Evolutionary conservation across 2,888 invertebrate species (phyloP), one percentile per base, ranked within the genome.

Genomic region (Luperina testacea): DNA sequence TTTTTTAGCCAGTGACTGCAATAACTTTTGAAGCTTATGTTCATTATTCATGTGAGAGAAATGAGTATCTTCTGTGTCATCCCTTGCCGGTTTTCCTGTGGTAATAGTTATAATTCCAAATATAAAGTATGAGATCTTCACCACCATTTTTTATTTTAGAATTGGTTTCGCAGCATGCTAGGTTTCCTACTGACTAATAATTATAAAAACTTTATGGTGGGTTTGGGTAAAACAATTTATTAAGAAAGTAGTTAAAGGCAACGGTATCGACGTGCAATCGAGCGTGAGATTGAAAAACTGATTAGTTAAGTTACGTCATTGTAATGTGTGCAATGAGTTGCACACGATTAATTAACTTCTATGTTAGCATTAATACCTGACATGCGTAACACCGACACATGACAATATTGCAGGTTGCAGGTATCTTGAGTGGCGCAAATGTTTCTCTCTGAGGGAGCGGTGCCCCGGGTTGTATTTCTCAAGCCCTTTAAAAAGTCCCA

Each of bases 261-360:
- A 45, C 75, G 72, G 75, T 80, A 81, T 79, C 42, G 79, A 51
- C 64, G 61, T 70, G 72, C 81, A 89, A 91, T 90, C 87, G 74
- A 86, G 80, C 91, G 90, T 91, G 90, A 75, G 80, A 91, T 91
- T 91, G 87, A 72, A 85, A 83, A 87, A 53, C 32, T 76, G 73
- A 88, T 72, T 75, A 53, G 42, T 83, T 75, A 70, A 53, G 42
- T 83, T 75, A 70, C 64, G 69, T 77, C 63, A 64, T 1, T 53
- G 32, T 70, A 13, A 64, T 45, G 63, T 72, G 53, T 72, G 68
- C n/a, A 64, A 77, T 67, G 42, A 69, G 67, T 74, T 75, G 9
- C 32, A 32, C 24, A 51, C 42, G 24, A 59, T 63, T 77, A 51
- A 67, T 77, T 73, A 69, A 59, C 9, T 74, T 72, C 61, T n/a